These are phyloP conservation scores for Xiphydria camelus DNA, from an alignment of 2,888 invertebrate genomes.

Conservation along the genomic window DNA sequence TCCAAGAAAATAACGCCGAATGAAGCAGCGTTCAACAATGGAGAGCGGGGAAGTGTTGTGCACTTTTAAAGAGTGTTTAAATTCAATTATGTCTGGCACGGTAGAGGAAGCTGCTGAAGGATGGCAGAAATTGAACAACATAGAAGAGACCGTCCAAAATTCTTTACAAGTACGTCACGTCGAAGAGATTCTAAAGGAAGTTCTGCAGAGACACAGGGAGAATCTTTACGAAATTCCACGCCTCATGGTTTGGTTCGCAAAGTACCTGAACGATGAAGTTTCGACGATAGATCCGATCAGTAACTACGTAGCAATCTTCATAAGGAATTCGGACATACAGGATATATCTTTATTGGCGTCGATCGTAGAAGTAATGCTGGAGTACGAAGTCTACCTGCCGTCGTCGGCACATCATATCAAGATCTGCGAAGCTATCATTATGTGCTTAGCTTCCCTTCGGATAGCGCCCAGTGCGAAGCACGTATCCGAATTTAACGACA, in stretches of 20 bases:
- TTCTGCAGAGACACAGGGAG: constrained; percentile 3
- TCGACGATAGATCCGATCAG: constrained; percentile 26
- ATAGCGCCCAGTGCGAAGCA: constrained; percentile 26
- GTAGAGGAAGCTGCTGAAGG: constrained; percentile 8
- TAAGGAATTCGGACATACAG: constrained; percentile 25
- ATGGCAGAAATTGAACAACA: constrained; percentile 8
- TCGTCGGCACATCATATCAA: constrained; percentile 25
- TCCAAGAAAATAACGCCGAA: background rate
- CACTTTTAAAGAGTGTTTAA: constrained; percentile 8
- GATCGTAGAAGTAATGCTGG: constrained; percentile 29
- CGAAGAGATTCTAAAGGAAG: constrained; percentile 4
- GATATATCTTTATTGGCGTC: constrained; percentile 34
- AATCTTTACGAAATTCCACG: constrained; percentile 40
- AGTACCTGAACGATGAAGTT: constrained; percentile 32
- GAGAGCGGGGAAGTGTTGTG: constrained; percentile 9
- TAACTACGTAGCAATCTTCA: constrained; percentile 38
- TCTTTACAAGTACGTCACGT: background rate
- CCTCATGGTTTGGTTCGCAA: constrained; percentile 41
- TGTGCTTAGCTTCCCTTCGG: constrained; percentile 32
- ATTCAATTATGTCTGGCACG: constrained; percentile 13
- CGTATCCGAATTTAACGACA: constrained; percentile 29
- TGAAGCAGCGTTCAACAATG: background rate
- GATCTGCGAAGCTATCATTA: constrained; percentile 40
- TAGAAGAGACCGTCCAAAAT: constrained; percentile 4
- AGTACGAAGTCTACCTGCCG: constrained; percentile 32